Evolutionary conservation across 2,797 vertebrate species (phyloP).

Genomic region (Tachyglossus aculeatus): DNA sequence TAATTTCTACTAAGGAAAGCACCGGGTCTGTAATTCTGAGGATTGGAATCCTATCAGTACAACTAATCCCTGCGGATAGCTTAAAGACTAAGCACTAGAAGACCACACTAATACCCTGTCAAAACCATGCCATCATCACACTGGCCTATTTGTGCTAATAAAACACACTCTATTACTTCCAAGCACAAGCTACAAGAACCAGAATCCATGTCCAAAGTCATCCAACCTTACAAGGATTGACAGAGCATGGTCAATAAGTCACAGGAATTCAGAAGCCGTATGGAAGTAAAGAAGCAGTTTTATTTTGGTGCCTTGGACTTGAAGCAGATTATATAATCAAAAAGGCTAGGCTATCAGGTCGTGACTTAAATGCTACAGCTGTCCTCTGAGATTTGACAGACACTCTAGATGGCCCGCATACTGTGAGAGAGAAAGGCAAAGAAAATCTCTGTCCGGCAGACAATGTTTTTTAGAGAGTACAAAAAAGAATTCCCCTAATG

Average conservation of each 20-base stretch:
- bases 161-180: conserved; percentile 65
- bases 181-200: conserved; percentile 72
- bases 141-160: conserved; percentile 54
- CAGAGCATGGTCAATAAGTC: conserved; percentile 71
- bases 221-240: conserved; percentile 68
- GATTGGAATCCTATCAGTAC: conserved; percentile 67
- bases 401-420: conserved; percentile 65
- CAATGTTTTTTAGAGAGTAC: neutral
- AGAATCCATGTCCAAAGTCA: conserved; percentile 66
- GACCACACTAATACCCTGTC: conserved; percentile 66
- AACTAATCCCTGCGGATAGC: conserved; percentile 62
- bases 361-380: conserved; percentile 86
- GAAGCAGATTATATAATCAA: conserved; percentile 79
- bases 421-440: conserved; percentile 67
- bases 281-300: conserved; percentile 71
- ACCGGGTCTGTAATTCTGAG: conserved; percentile 43
- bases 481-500: conserved; percentile 40
- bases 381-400: conserved; percentile 79
- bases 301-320: conserved; percentile 77
- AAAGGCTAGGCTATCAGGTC: conserved; percentile 68
- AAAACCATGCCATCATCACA: conserved; percentile 67
- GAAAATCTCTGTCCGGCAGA: conserved; percentile 36
- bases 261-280: conserved; percentile 64
- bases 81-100: conserved; percentile 61
- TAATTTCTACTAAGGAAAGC: conserved; percentile 35